Conservation (phyloP, 92 coral and sea anemone species). For the Epizoanthus fatuus region DNA sequence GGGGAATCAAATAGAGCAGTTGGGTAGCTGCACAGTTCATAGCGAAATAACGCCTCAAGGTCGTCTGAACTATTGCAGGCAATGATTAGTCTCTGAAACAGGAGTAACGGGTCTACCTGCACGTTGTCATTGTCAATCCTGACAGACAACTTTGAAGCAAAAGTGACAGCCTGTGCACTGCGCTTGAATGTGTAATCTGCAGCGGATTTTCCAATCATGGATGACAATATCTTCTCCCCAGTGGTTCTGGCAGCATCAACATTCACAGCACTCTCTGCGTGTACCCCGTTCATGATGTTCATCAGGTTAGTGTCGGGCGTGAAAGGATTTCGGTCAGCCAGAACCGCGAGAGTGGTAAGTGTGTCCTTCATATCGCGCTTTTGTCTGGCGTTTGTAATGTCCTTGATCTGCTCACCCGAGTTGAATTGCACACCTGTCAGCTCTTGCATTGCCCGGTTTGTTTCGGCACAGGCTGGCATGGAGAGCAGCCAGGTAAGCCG, state of each 20-base stretch:
- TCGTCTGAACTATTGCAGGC: conserved; percentile 1
- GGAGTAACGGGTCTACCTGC: conserved; percentile 44
- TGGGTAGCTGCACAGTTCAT: no score
- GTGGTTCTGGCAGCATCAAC: not conserved
- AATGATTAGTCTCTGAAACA: conserved; percentile 47
- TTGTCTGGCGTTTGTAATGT: conserved; percentile 9
- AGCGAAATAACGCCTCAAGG: no score
- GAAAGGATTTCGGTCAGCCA: conserved; percentile 16
- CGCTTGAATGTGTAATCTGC: not conserved
- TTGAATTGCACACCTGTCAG: conserved; percentile 12
- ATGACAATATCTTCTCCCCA: conserved; percentile 42
- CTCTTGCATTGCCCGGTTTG: not conserved
- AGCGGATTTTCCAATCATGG: conserved; percentile 27
- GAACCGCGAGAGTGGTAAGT: not conserved
- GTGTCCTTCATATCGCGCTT: conserved; percentile 30
- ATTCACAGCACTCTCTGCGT: no score
- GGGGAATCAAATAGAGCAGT: no score
- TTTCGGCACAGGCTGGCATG: conserved; percentile 51
- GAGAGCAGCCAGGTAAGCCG: conserved; percentile 13
- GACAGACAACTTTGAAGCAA: not conserved
- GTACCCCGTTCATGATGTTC: not conserved
- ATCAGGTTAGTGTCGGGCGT: not conserved
- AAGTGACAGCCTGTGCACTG: not conserved
- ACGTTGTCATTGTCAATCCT: conserved; percentile 10
- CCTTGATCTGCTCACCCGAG: conserved; percentile 22